phyloP scores from a whole-genome alignment of 2,888 invertebrate genomes.

The Ochlodes sylvanus region DNA sequence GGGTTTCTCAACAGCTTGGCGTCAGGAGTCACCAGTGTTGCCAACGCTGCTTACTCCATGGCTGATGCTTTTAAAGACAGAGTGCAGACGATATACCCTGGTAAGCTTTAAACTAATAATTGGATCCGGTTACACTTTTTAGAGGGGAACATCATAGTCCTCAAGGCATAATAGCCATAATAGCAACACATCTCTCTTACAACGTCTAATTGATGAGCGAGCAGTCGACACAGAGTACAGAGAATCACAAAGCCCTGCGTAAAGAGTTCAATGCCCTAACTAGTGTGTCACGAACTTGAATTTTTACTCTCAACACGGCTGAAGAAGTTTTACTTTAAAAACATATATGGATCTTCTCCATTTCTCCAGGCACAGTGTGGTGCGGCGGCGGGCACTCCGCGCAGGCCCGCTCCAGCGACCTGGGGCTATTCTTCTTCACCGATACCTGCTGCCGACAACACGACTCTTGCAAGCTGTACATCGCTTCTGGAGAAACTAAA shows the following conservation, averaged over 20 bases:
- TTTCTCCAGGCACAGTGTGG: constrained; percentile 88
- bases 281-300: too few relatives aligned
- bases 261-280: too few relatives aligned
- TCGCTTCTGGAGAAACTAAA: constrained; percentile 81
- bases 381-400: constrained; percentile 89
- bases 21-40: constrained; percentile 72
- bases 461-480: constrained; percentile 87
- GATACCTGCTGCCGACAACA: constrained; percentile 90
- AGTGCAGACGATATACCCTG: constrained; percentile 85
- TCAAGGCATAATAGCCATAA: too few relatives aligned
- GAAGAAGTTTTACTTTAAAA: too few relatives aligned
- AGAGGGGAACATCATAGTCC: too few relatives aligned
- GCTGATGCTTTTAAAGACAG: constrained; percentile 79
- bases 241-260: too few relatives aligned
- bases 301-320: too few relatives aligned
- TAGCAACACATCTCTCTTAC: too few relatives aligned
- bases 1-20: constrained; percentile 79
- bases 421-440: constrained; percentile 87
- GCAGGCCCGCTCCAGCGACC: constrained; percentile 79
- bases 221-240: too few relatives aligned
- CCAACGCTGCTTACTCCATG: constrained; percentile 69
- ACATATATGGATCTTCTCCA: too few relatives aligned
- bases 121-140: too few relatives aligned
- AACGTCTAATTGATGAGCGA: too few relatives aligned
- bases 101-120: constrained; percentile 52